Percentiles rank a stretch among this genome's conserved stretches.
phyloP scores from a whole-genome alignment of 2,888 invertebrate species.

The Acanthopleura granulata region DNA sequence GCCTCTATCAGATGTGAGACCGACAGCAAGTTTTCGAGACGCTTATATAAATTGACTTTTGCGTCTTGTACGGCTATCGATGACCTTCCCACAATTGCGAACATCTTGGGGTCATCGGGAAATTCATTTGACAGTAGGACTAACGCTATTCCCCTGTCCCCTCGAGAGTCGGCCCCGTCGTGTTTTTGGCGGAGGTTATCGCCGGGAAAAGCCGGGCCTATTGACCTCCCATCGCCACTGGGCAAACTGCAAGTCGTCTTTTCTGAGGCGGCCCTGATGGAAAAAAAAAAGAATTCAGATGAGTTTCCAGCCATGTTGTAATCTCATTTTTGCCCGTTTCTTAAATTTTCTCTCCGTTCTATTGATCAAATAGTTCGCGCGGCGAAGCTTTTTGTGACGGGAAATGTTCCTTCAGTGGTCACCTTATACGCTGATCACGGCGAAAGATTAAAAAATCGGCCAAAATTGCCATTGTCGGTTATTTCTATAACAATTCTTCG shows the following conservation, averaged over 20 bases:
- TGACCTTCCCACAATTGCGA: constrained; percentile 13
- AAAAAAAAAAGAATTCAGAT: neutral
- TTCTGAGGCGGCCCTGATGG: neutral
- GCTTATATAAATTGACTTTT: constrained; percentile 16
- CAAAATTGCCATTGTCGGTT: neutral
- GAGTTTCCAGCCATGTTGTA: constrained; percentile 17
- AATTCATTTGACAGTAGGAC: constrained; percentile 5
- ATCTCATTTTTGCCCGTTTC: constrained; percentile 7
- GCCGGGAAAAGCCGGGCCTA: neutral
- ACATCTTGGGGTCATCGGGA: neutral
- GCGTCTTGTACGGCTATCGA: constrained; percentile 3
- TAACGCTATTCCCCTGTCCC: constrained; percentile 10
- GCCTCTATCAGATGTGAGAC: neutral
- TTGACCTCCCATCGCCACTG: constrained; percentile 1
- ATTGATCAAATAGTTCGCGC: constrained; percentile 10
- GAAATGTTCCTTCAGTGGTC: constrained; percentile 6
- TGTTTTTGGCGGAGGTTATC: constrained; percentile 13
- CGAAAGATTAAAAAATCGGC: neutral
- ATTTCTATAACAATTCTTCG: no score
- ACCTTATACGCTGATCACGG: neutral
- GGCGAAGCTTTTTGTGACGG: neutral
- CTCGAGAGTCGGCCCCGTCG: neutral
- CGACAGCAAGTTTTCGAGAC: constrained; percentile 6
- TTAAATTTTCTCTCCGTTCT: neutral
- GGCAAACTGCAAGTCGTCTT: constrained; percentile 1